phyloP scores from a whole-genome alignment of 2,888 invertebrate species.

The Metopia argyrocephala region DNA sequence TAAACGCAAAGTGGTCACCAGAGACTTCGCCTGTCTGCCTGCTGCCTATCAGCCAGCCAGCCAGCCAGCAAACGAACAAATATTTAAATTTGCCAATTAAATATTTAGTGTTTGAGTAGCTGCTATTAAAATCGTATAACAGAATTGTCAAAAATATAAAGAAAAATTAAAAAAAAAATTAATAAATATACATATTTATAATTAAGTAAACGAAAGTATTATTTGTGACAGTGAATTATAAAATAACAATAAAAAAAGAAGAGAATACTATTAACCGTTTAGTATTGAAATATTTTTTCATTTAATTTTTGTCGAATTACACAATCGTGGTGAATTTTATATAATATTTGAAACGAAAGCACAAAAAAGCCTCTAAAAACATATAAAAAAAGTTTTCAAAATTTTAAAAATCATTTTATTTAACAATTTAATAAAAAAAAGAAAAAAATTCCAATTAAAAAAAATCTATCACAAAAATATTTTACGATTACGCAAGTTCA shows the following conservation, averaged over 20 bases:
- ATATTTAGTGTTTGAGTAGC: constrained; percentile 33
- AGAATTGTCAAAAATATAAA: no score
- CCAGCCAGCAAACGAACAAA: constrained; percentile 1
- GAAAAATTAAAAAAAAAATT: not conserved
- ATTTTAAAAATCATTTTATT: not conserved
- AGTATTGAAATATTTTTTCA: constrained; percentile 32
- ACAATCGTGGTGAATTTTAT: constrained; percentile 67
- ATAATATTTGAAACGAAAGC: constrained; percentile 53
- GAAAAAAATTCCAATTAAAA: not conserved
- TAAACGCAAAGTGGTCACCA: constrained; percentile 58
- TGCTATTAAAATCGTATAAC: constrained; percentile 15
- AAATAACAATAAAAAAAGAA: no score
- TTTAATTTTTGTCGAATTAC: constrained; percentile 61
- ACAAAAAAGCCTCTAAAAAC: not conserved
- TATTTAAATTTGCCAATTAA: constrained; percentile 1
- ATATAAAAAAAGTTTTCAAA: not conserved
- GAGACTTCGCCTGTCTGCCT: not conserved
- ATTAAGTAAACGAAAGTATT: not conserved
- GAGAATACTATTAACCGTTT: constrained; percentile 21
- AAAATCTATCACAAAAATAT: no score
- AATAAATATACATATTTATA: not conserved
- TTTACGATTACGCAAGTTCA: not conserved
- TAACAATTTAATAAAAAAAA: not conserved
- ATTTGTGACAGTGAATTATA: constrained; percentile 4
- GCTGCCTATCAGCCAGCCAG: not conserved